Conservation (phyloP, 2,797 vertebrate genomes). For the Pseudomugil gertrudae region DNA sequence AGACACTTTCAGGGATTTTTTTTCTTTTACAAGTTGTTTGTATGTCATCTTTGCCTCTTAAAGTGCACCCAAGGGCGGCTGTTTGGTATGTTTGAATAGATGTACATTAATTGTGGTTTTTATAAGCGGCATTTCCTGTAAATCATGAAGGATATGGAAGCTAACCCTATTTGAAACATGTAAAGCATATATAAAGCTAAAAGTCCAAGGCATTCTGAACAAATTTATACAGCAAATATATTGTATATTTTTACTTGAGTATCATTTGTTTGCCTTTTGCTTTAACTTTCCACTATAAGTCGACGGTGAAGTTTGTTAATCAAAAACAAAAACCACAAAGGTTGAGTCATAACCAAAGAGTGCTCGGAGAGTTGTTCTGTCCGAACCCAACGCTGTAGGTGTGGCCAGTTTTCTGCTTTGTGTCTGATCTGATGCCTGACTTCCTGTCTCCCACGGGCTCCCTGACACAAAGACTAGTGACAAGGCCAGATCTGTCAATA, state of each 20-base stretch:
- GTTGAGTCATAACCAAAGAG: conserved; percentile 20
- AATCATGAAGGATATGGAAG: conserved; percentile 76
- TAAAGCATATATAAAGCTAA: conserved; percentile 75
- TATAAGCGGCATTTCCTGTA: conserved; percentile 59
- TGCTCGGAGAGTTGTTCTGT: conserved; percentile 5
- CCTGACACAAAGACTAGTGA: conserved; percentile 65
- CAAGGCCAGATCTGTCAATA: conserved; percentile 67
- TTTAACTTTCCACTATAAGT: conserved; percentile 12
- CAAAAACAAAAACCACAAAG: conserved; percentile 25
- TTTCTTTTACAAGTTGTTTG: conserved; percentile 69
- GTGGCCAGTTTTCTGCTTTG: conserved; percentile 61
- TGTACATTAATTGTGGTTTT: conserved; percentile 69
- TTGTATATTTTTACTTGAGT: conserved; percentile 82
- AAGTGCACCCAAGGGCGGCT: conserved; percentile 73
- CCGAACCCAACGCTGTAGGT: conserved; percentile 47
- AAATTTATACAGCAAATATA: conserved; percentile 82
- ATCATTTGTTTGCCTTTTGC: conserved; percentile 42
- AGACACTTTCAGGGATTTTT: conserved; percentile 80
- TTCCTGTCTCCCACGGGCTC: conserved; percentile 69
- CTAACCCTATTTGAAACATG: conserved; percentile 68
- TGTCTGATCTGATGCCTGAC: conserved; percentile 51
- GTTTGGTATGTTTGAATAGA: conserved; percentile 70
- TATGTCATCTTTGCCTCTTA: conserved; percentile 69
- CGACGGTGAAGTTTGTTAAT: not conserved
- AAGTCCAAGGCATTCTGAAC: conserved; percentile 79